phyloP scores from a whole-genome alignment of 2,113 vertebrate species.

The Podilymbus podiceps region DNA sequence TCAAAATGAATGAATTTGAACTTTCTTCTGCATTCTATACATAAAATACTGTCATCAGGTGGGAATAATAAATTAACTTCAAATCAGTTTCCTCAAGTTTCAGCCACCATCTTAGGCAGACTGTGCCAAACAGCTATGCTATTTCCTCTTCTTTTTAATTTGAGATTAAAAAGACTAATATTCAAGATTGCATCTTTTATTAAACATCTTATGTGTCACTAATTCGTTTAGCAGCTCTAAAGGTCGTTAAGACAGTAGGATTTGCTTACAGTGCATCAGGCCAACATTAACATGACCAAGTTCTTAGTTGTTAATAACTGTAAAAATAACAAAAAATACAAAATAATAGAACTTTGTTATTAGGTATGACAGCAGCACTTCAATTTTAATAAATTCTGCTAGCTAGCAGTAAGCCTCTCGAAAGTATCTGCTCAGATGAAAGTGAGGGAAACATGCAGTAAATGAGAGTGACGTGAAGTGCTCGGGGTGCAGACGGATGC shows the following conservation, averaged over 20 bases:
- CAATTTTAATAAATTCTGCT: background rate
- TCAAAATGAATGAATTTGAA: background rate
- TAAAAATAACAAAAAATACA: background rate
- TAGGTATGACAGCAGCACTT: background rate
- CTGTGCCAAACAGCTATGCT: background rate
- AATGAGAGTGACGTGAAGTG: background rate
- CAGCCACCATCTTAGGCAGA: background rate
- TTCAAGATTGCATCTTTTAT: background rate
- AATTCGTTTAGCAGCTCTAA: background rate
- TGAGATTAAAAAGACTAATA: background rate
- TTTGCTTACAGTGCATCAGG: background rate
- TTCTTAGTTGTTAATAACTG: background rate
- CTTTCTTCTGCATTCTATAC: background rate
- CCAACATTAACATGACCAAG: background rate
- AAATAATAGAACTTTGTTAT: background rate
- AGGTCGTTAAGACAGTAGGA: background rate
- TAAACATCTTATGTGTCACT: background rate
- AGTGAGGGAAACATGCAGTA: background rate
- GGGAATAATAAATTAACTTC: background rate
- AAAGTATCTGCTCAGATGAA: background rate
- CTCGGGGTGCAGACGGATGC: background rate
- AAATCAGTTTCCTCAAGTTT: background rate
- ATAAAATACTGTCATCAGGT: background rate
- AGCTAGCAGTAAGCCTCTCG: background rate
- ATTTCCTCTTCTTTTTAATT: background rate